Base-by-base conservation (phyloP, 2,797 vertebrate genomes). In the Scleropages formosus region DNA sequence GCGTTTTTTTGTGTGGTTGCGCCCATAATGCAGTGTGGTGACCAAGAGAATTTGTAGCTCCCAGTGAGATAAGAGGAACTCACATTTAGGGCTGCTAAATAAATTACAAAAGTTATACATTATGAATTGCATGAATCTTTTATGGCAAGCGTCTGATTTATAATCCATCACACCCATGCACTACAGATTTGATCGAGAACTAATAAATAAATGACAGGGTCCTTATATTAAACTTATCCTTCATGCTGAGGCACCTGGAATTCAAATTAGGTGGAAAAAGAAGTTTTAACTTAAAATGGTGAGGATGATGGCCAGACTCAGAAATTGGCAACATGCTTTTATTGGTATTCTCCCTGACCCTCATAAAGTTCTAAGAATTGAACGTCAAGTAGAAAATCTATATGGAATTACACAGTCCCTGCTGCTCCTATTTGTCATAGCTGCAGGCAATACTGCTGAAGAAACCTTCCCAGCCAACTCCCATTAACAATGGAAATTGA, bases 191-290 rank as follows among this genome's bases (percentile, higher is more conserved):
- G 81, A 86, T 88, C 6, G 75, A 83, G 80, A 87, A 83, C 89
- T 91, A 91, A 92, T 92, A 92, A 93, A 91, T 93, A 92, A 91
- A 91, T 91, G 89, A 91, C 88, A 87, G 84, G 11, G 78, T 79
- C 81, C 86, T 85, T 80, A 84, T 92, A 91, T 93, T 92, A 90
- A 88, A 91, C 85, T 80, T 89, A 91, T 91, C 87, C 82, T 79
- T 93, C 88, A 89, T 90, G 86, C 90, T 85, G 74, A 82, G 61
- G 80, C 82, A 77, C 81, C 85, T 83, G 85, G 76, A 66, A 82
- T 86, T 81, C 84, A 82, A 90, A 79, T 88, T 85, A 87, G 78
- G 79, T 67, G 75, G 79, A 65, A 65, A 24, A 27, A 39, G 8
- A 39, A 58, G 56, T 58, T 74, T 80, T 76, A 60, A 2, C 31